Percentiles rank a stretch among this genome's conserved stretches.
These are phyloP conservation scores for Gnathonemus echidnorhynchus DNA, from an alignment of 2,113 vertebrate species.

Conservation along the genomic window DNA sequence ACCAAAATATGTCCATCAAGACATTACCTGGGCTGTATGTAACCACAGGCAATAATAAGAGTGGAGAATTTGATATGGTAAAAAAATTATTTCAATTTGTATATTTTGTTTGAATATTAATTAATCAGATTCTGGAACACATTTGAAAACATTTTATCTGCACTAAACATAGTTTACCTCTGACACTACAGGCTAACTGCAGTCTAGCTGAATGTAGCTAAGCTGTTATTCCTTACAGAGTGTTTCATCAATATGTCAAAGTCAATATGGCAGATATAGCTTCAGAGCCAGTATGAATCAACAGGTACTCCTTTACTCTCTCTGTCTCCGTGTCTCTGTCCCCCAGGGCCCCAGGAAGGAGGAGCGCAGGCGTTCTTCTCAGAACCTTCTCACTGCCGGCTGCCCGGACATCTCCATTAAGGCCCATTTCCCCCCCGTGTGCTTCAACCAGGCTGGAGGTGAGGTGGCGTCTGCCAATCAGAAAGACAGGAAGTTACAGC, in stretches of 20 bases:
- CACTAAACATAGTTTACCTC: neutral
- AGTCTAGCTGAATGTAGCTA: neutral
- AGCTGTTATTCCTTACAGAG: neutral
- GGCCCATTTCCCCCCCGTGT: neutral
- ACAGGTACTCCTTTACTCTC: neutral
- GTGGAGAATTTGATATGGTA: conserved; percentile 26
- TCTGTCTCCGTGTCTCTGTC: neutral
- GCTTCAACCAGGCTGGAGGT: neutral
- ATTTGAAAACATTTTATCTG: neutral
- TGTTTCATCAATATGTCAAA: neutral
- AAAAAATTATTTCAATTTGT: neutral
- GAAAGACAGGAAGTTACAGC: neutral
- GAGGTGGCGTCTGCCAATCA: neutral
- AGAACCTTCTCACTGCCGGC: neutral
- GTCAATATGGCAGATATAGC: neutral
- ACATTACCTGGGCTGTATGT: conserved; percentile 56
- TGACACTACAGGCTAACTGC: neutral
- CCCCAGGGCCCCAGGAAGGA: neutral
- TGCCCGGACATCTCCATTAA: neutral
- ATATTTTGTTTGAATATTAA: neutral
- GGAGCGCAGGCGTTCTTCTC: neutral
- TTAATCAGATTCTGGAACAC: neutral
- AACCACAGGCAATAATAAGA: conserved; percentile 30
- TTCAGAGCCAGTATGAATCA: neutral
- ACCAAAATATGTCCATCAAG: conserved; percentile 64